A percentile compares a stretch with the other conserved stretches of the same genome.
phyloP scores from a whole-genome alignment of 2,888 invertebrate species.

The Plagiodera versicolora region DNA sequence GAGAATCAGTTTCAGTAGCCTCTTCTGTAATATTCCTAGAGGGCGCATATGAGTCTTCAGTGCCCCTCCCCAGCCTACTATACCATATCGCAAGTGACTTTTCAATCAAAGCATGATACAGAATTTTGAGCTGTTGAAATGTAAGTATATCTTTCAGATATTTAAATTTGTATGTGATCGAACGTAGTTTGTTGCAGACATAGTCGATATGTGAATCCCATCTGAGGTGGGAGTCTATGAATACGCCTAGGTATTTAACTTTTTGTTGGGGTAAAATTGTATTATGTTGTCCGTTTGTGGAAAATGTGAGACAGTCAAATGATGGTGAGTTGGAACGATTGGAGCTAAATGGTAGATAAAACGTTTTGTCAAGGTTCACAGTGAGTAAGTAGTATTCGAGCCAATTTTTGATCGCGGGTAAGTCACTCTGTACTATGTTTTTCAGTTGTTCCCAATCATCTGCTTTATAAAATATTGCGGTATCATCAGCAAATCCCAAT shows the following conservation, averaged over 20 bases:
- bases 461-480: conserved; percentile 1
- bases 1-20: background rate
- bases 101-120: background rate
- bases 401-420: background rate
- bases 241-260: background rate
- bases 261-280: background rate
- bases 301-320: background rate
- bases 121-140: background rate
- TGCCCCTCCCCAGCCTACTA: no score
- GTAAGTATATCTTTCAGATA: background rate
- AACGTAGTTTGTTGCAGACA: background rate
- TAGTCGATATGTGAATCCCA: background rate
- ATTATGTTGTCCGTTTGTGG: background rate
- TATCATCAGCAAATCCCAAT: conserved; percentile 10
- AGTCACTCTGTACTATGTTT: background rate
- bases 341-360: background rate
- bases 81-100: background rate
- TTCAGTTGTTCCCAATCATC: background rate
- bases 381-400: background rate
- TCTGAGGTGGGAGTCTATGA: background rate
- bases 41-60: background rate
- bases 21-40: conserved; percentile 1
- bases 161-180: background rate
- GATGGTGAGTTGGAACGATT: background rate
- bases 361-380: conserved; percentile 1